Base-by-base conservation (phyloP, 2,888 invertebrate genomes). In the Dynastes maya region DNA sequence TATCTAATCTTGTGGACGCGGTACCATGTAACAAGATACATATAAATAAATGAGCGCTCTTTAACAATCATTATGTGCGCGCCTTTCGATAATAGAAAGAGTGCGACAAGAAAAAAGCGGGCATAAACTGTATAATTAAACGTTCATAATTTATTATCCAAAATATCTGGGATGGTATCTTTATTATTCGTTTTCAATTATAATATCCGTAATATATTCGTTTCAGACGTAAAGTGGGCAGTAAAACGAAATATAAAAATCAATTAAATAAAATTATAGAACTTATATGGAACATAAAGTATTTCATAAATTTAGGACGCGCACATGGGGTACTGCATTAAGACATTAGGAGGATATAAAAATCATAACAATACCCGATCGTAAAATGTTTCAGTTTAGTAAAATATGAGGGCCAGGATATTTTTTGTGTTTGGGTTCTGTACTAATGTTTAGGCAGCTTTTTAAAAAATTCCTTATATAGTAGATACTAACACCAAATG, bases 191-290 rank as follows among this genome's bases (percentile, higher is more conserved):
- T 51, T 61, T 74, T 45, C 61, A 61, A 45, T 74, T 74, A 74
- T 63, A 74, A 67, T 63, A 67, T 65, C 53, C 65, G 53, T 65
- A 76, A 76, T 76, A 67, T 67, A 40, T 76, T 51, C 67, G 49
- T 76, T 76, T 67, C 55, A 37, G 67, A 67, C 55, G 67, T 76
- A 53, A 76, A 76, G 65, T 76, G 55, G 29, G 64, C 45, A 32
- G 29, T 68, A 76, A 68, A 76, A 68, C 45, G 55, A 40, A 74
- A 63, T 53, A 65, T 76, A 76, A 67, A 58, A 67, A 68, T 68
- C 58, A 76, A 76, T 76, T 76, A 76, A 76, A 76, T 76, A 40
- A 68, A 76, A 76, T 76, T 68, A 58, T 61, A 74, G 22, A 63
- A 74, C 51, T 63, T 74, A 74, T 29, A 58, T 45, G 53, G 55